Conservation (phyloP, 1,140 invertebrate genomes). For the Sitophilus oryzae region DNA sequence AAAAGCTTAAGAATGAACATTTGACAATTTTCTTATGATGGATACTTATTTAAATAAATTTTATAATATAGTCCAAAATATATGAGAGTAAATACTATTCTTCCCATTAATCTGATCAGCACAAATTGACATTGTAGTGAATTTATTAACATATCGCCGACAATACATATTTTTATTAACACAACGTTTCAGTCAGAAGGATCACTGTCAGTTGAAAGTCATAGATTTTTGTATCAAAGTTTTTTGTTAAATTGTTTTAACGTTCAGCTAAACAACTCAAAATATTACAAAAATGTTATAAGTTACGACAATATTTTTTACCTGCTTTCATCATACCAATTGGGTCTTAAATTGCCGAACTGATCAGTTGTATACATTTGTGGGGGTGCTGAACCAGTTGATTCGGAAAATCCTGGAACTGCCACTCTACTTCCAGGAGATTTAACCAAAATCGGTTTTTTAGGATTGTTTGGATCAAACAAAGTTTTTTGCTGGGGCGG, state of each 20-base stretch:
- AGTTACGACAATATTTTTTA: not conserved
- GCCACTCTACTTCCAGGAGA: conserved; percentile 45
- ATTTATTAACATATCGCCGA: too few species aligned
- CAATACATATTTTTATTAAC: too few species aligned
- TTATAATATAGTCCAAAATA: too few species aligned
- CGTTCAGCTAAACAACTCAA: not conserved
- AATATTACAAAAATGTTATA: not conserved
- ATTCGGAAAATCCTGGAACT: conserved; percentile 36
- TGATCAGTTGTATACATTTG: conserved; percentile 46
- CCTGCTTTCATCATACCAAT: conserved; percentile 51
- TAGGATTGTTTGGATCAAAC: conserved; percentile 65
- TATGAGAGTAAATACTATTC: too few species aligned
- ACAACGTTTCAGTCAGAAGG: too few species aligned
- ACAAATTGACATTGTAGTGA: too few species aligned
- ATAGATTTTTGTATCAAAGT: too few species aligned
- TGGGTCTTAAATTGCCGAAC: conserved; percentile 45
- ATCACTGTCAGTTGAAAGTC: too few species aligned
- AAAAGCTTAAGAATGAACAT: too few species aligned
- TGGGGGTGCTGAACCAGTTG: conserved; percentile 28
- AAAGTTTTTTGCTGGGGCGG: conserved; percentile 49
- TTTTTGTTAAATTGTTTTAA: not conserved
- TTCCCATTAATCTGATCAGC: too few species aligned
- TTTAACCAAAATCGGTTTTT: conserved; percentile 60
- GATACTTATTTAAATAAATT: too few species aligned
- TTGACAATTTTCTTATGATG: too few species aligned